These are phyloP conservation scores for Pempheris klunzingeri DNA, from an alignment of 2,797 vertebrate species.

Conservation along the genomic window DNA sequence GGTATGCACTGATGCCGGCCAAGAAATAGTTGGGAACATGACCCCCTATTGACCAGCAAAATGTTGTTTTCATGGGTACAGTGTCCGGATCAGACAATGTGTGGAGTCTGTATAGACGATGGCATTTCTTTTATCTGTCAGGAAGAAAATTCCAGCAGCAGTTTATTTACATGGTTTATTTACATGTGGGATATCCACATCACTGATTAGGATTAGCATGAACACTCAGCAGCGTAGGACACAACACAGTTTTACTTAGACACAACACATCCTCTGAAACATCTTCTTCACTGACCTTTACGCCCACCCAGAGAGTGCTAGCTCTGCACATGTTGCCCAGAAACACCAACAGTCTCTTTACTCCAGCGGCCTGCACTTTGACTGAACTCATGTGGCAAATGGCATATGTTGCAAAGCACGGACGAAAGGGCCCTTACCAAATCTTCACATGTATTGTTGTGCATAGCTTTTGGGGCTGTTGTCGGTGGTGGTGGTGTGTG, in stretches of 20 bases:
- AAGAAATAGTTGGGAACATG: not conserved
- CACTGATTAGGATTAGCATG: constrained; percentile 19
- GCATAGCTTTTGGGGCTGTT: constrained; percentile 54
- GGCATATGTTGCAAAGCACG: constrained; percentile 62
- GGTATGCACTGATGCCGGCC: not conserved
- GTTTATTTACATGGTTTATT: constrained; percentile 17
- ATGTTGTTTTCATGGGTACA: not conserved
- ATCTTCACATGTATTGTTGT: constrained; percentile 46
- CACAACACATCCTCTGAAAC: constrained; percentile 43
- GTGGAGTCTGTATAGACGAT: not conserved
- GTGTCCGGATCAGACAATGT: not conserved
- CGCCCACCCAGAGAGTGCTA: constrained; percentile 27
- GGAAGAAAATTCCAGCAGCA: constrained; percentile 21
- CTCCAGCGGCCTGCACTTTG: constrained; percentile 30
- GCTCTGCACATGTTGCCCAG: constrained; percentile 46
- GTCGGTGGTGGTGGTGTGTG: constrained; percentile 39
- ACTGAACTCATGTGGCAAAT: constrained; percentile 65
- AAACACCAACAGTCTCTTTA: constrained; percentile 52
- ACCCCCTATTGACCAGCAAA: not conserved
- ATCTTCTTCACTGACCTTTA: constrained; percentile 61
- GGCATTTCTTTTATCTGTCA: constrained; percentile 5
- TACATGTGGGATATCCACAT: constrained; percentile 1
- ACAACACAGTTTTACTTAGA: constrained; percentile 37
- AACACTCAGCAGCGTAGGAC: not conserved
- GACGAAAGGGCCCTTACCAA: constrained; percentile 42